A percentile compares a stretch with the other conserved stretches of the same genome.
phyloP scores from a whole-genome alignment of 2,113 vertebrate genomes.

The Sander lucioperca region DNA sequence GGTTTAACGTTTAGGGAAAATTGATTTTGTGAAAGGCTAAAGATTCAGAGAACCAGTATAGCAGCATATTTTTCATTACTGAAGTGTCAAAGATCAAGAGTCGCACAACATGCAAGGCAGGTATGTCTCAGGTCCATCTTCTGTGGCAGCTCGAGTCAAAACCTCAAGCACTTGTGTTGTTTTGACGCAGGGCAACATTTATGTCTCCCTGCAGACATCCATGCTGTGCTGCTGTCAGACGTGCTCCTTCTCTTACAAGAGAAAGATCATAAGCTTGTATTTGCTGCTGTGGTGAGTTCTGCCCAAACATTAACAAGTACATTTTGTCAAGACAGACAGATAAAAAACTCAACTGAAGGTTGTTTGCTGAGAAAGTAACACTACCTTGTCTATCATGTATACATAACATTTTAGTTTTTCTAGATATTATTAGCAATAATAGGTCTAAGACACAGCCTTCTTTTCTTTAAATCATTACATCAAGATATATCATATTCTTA shows the following conservation, averaged over 20 bases:
- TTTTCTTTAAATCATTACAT: slow-evolving; percentile 1
- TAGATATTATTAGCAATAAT: not conserved
- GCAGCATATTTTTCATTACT: slow-evolving; percentile 2
- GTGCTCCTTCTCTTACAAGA: slow-evolving; percentile 94
- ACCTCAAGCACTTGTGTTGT: not conserved
- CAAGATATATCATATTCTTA: not conserved
- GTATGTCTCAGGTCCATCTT: not conserved
- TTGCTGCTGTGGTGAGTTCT: slow-evolving; percentile 90
- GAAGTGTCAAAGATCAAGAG: not conserved
- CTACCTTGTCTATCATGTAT: not conserved
- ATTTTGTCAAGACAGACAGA: not conserved
- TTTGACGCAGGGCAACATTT: slow-evolving; percentile 9
- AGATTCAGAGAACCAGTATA: slow-evolving; percentile 5
- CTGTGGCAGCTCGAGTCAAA: not conserved
- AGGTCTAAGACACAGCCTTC: no score
- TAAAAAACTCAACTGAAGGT: not conserved
- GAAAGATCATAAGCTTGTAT: slow-evolving; percentile 93
- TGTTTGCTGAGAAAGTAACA: not conserved
- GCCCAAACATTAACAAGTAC: not conserved
- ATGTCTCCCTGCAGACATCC: slow-evolving; percentile 84
- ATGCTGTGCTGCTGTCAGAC: slow-evolving; percentile 91
- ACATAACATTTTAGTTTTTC: not conserved
- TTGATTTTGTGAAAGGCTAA: not conserved
- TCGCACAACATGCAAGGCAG: not conserved
- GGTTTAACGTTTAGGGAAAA: not conserved